Base-by-base conservation (phyloP, 2,113 vertebrate genomes). In the Toxotes chatareus region DNA sequence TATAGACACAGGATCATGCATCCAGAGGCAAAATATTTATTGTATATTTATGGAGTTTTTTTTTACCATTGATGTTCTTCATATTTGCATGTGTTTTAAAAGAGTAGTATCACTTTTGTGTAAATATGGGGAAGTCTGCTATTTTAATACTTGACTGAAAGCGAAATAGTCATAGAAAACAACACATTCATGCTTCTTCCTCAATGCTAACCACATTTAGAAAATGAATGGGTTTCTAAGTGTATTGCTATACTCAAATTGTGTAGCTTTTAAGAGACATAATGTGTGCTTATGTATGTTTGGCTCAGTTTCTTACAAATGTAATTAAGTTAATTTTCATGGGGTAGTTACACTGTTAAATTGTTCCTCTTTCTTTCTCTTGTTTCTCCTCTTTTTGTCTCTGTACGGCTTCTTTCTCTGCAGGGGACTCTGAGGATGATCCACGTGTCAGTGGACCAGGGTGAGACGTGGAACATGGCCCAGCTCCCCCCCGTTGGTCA, bases 401-500 rank as follows among this genome's bases (percentile, higher is more conserved):
- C 55, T 27, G 38, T 23, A 51, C 1, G 7, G 3, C 63, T 4
- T 56, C 21, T 64, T 13, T 83, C 38, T 90, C 87, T 51, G 36
- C 86, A 99, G 97, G 95, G 94, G 2, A 94, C 88, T 51, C 88
- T 95, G 56, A 95, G 98, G 83, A 94, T 93, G 64, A 97, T 99
- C 76, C 95, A 98, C 0, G 97, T 99, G 44, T 99, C 97, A 0
- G 90, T 94, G 34, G 96, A 99, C 85, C 90, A 95, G 47, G 98
- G 98, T 0, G 96, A 97, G 10, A 94, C 91, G 0, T 99, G 97
- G 97, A 97, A 96, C 86, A 96, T 98, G 94, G 98, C 97, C 36
- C 98, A 99, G 91, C 96, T 99, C 34, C 97, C 98, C 6, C 94
- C 96, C 4, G 97, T 99, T 3, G 95, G 96, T 0, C 96, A 97